Evolutionary conservation across 2,888 invertebrate genomes (phyloP).

Genomic region (Philonicus albiceps): DNA sequence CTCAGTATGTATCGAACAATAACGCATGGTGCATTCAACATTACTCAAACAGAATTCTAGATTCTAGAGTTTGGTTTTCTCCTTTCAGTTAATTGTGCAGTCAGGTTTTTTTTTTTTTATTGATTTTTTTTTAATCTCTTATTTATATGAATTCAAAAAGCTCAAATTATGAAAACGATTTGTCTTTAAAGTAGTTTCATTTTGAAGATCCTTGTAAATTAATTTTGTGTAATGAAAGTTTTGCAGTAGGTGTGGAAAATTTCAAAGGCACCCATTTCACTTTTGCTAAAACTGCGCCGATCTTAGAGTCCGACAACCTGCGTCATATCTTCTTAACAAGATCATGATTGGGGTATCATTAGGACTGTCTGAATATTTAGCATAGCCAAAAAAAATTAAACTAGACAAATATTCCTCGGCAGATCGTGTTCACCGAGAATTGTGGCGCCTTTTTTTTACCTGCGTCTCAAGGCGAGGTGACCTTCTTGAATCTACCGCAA

Average conservation of each 20-base stretch:
- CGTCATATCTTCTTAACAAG: neutral
- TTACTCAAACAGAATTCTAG: too few relatives aligned
- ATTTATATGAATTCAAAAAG: neutral
- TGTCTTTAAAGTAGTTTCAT: neutral
- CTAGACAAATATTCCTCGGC: neutral
- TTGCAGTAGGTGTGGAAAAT: neutral
- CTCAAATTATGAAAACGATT: neutral
- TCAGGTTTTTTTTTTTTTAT: too few relatives aligned
- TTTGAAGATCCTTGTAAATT: neutral
- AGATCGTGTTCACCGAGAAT: neutral
- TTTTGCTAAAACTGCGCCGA: neutral
- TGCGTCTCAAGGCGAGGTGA: neutral
- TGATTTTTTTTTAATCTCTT: too few relatives aligned
- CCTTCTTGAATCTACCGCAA: constrained; percentile 19
- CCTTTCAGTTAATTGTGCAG: too few relatives aligned
- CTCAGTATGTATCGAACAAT: too few relatives aligned
- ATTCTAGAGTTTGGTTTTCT: too few relatives aligned
- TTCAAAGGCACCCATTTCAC: neutral
- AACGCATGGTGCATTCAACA: too few relatives aligned
- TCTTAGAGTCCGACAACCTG: neutral
- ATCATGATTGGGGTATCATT: neutral
- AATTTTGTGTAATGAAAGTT: neutral
- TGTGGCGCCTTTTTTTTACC: neutral
- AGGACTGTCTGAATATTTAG: neutral
- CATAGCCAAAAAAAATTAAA: neutral